Conservation (phyloP, 2,113 vertebrate species). For the Lucifuga dentata region DNA sequence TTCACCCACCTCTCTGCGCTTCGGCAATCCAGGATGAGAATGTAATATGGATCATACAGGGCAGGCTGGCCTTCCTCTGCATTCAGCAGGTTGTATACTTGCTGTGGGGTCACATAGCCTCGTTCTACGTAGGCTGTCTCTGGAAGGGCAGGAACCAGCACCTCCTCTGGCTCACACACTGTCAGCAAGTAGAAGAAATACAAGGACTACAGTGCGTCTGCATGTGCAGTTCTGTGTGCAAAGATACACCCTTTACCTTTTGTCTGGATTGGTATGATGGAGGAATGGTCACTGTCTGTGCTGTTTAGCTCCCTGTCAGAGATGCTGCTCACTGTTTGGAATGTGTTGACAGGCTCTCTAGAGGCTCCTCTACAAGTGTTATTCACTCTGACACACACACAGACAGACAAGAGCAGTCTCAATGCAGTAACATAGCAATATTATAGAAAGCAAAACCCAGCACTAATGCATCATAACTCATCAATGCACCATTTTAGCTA, state of each 20-base stretch:
- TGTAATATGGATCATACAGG: constrained; percentile 67
- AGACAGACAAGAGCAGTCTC: neutral
- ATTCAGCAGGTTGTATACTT: constrained; percentile 75
- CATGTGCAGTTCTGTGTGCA: neutral
- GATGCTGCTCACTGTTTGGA: constrained; percentile 55
- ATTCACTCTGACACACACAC: constrained; percentile 61
- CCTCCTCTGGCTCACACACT: constrained; percentile 52
- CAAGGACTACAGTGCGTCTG: constrained; percentile 3
- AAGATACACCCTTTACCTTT: constrained; percentile 48
- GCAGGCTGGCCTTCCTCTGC: constrained; percentile 73
- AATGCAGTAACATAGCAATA: neutral
- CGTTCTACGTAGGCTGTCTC: constrained; percentile 58
- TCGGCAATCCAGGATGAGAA: constrained; percentile 76
- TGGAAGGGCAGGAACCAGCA: constrained; percentile 63
- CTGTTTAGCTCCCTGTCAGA: constrained; percentile 66
- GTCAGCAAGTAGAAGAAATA: constrained; percentile 11
- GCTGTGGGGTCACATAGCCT: constrained; percentile 75
- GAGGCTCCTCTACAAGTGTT: constrained; percentile 54
- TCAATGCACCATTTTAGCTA: neutral
- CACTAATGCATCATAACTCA: neutral
- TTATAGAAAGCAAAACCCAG: neutral
- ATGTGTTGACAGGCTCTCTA: constrained; percentile 46
- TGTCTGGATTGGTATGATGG: constrained; percentile 33
- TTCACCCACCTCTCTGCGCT: constrained; percentile 68
- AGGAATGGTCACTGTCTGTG: constrained; percentile 48